Evolutionary conservation across 1,140 invertebrate species (phyloP), one percentile per base, ranked within the genome.

Genomic region (Anadara kagoshimensis): DNA sequence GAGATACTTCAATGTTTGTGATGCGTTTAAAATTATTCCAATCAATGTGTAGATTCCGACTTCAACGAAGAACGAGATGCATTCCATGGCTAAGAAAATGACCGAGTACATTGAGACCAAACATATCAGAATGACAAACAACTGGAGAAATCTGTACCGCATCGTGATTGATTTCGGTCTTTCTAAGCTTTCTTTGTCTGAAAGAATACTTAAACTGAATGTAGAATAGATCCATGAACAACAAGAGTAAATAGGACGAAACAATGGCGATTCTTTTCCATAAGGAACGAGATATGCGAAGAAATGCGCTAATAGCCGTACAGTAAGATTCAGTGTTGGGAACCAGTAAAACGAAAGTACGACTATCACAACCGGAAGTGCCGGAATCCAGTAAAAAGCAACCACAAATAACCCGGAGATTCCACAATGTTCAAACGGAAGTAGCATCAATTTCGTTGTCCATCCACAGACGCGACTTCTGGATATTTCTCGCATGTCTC

Each of bases 21-120:
- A 78, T 14, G 85, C 81, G 64, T 86, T 85, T 11, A 85, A 71
- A 43, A 86, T 83, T 24, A 85, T 69, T 14, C 85, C 85, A 69
- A 86, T 86, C n/a, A 84, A 65, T 0, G 82, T 85, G 69, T 85
- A 85, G 12, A 80, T 73, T 7, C 62, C 56, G 18, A 85, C 69
- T 57, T 86, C 85, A 18, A 81, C 81, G 16, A 83, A 69, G 49
- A 80, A 84, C 2, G 76, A 72, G 2, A 84, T 57, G 53, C 79
- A 76, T 73, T 87, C 85, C 54, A 80, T 81, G 0, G 81, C 20
- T 5, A 87, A 56, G 41, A 86, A 47, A 0, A 82, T 78, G 1
- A 84, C 58, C 0, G 80, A 82, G 63, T 79, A 80, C 65, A 87
- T 70, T 11, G 82, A 75, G 2, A 83, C 29, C 2, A 87, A 65